phyloP scores from a whole-genome alignment of 2,113 vertebrate genomes.

The Sinocyclocheilus maitianheensis region DNA sequence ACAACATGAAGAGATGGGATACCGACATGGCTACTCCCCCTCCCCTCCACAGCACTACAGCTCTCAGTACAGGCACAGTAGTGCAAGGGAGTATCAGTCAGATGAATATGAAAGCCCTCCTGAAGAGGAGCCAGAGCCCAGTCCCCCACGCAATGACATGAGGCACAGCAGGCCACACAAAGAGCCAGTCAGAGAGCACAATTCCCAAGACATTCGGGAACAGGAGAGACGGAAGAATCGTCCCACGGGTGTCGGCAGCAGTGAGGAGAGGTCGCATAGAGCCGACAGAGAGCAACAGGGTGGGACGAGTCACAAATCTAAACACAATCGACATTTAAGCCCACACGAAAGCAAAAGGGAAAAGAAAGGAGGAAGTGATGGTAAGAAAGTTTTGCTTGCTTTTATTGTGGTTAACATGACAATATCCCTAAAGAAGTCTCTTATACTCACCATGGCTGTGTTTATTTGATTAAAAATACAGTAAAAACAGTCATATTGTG shows the following conservation, averaged over 20 bases:
- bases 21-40: conserved; percentile 81
- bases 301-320: conserved; percentile 64
- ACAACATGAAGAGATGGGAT: conserved; percentile 68
- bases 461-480: neutral
- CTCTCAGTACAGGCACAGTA: conserved; percentile 66
- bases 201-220: conserved; percentile 61
- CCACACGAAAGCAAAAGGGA: conserved; percentile 66
- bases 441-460: neutral
- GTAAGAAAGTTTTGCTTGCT: conserved; percentile 58
- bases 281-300: conserved; percentile 70
- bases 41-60: conserved; percentile 75
- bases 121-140: conserved; percentile 74
- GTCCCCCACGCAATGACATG: conserved; percentile 59
- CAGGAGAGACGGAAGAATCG: conserved; percentile 59
- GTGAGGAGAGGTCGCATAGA: conserved; percentile 65
- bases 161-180: conserved; percentile 67
- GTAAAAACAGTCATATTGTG: neutral
- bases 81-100: conserved; percentile 68
- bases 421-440: neutral
- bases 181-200: conserved; percentile 67
- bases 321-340: conserved; percentile 70
- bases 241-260: neutral
- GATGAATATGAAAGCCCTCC: conserved; percentile 76
- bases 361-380: conserved; percentile 76
- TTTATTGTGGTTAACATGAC: neutral